Percentiles rank a stretch among this genome's conserved stretches.
These are phyloP conservation scores for Hirtodrosophila cameraria DNA, from an alignment of 2,888 invertebrate species.

Conservation along the genomic window DNA sequence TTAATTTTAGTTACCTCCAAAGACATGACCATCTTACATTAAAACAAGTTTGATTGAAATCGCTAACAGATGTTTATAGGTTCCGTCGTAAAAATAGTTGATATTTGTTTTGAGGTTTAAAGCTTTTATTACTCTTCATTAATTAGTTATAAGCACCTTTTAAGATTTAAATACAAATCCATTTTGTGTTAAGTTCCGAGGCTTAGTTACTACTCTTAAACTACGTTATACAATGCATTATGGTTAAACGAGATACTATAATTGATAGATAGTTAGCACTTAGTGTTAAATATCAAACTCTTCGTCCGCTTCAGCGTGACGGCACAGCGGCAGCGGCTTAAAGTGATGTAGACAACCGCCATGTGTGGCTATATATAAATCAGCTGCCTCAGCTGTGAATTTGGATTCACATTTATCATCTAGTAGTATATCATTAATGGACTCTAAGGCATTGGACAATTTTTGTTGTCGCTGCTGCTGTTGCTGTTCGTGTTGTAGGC, in stretches of 20 bases:
- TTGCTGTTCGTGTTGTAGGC: conserved; percentile 37
- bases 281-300: conserved; percentile 63
- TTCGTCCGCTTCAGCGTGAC: conserved; percentile 37
- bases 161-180: conserved; percentile 27
- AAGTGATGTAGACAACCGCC: conserved; percentile 77
- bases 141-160: conserved; percentile 57
- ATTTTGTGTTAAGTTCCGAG: conserved; percentile 45
- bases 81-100: too few relatives aligned
- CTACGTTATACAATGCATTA: conserved; percentile 61
- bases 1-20: too few relatives aligned
- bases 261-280: conserved; percentile 7
- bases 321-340: conserved; percentile 24
- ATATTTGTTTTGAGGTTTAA: conserved; percentile 20
- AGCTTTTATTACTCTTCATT: conserved; percentile 62
- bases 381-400: conserved; percentile 58
- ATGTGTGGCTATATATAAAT: conserved; percentile 77
- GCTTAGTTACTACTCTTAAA: conserved; percentile 51
- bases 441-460: conserved; percentile 38
- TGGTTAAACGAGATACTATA: conserved; percentile 34
- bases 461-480: conserved; percentile 34
- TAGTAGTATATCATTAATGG: conserved; percentile 39
- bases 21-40: too few relatives aligned
- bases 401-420: conserved; percentile 48
- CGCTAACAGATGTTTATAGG: not conserved
- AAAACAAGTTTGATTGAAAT: too few relatives aligned